Evolutionary conservation across 2,113 vertebrate species (phyloP), one percentile per base, ranked within the genome.

Genomic region (Pithys albifrons): DNA sequence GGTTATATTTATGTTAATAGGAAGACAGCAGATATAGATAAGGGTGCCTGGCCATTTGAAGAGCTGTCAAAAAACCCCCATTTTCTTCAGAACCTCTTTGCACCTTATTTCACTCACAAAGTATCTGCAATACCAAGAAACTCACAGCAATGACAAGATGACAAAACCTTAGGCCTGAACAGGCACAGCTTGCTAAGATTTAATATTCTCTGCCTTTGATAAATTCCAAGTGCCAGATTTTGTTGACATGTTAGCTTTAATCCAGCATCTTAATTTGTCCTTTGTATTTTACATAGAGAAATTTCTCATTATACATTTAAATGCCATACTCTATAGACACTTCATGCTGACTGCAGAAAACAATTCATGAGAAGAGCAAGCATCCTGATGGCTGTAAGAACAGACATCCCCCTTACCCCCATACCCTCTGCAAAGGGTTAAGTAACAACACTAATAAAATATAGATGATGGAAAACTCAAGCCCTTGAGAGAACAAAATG

Each of bases 401-500:
- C 8, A 93, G 45, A 61, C 23, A 61, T 2, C 14, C 12, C 23
- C 31, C 28, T 45, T 37, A 25, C 19, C 22, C n/a, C 9, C 14
- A 75, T 52, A 71, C 75, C 58, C 39, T 95, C 67, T 89, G 73
- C 83, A 94, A 66, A 14, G 65, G 95, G 85, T 95, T 96, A 93
- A 95, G 95, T 95, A 95, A 94, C 92, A 61, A 74, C 19, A 84
- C 71, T 58, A 91, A 97, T 97, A 78, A 98, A 97, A 98, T 95
- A 98, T 92, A 95, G 45, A 98, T 97, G 97, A 96, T 3, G 86
- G 96, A 97, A 97, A 98, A 96, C 85, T 25, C 45, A 93, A 93
- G 93, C 54, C 69, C 61, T 72, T 19, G 54, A 85, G 70, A 94
- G 72, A 96, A 93, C 75, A 67, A 91, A 73, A 94, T n/a, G 79